Base-by-base conservation (phyloP, 1,140 invertebrate genomes). In the Bombus terrestris region DNA sequence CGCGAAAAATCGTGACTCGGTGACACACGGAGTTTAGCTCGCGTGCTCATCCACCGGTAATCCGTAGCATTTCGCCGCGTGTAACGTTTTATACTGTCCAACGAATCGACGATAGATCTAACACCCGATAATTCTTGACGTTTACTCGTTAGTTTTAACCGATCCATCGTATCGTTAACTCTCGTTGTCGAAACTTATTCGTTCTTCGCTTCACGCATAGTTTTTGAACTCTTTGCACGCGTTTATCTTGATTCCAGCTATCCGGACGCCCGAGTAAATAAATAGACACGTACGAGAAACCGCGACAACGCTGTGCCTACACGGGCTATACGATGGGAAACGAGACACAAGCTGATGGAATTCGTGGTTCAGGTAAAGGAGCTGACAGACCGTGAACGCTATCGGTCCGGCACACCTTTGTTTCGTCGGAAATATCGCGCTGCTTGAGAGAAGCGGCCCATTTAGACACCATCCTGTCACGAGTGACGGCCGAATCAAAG, bases 281-380 rank as follows among this genome's bases (percentile, higher is more conserved):
- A 89, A 88, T 89, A 88, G 88, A 39, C 53, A 64, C 53, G 10
- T 35, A 66, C 68, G 68, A 41, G 74, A 62, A 82, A 77, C 35
- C 62, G 53, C 75, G 69, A 77, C 73, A 68, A 72, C 71, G 22
- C 47, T 18, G 47, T 22, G 47, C 18, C 47, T 18, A 15, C n/a
- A 69, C 3, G 22, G 47, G 18, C 37, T 69, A 28, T 57, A 66
- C 82, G 73, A 62, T 78, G 77, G 62, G n/a, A 86, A 89, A 85
- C 35, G 66, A 88, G 71, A 64, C 53, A 59, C 53, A 25, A 15
- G 43, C 53, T 88, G 86, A 88, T 86, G 39, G 78, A 86, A 85
- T 82, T 39, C 84, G 73, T 28, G 85, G 59, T 69, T 25, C 53
- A 35, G 74, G 18, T 47, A 71, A 88, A 87, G 75, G 80, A 84